Base-by-base conservation (phyloP, 2,888 invertebrate genomes). In the Cryptocephalus primarius region DNA sequence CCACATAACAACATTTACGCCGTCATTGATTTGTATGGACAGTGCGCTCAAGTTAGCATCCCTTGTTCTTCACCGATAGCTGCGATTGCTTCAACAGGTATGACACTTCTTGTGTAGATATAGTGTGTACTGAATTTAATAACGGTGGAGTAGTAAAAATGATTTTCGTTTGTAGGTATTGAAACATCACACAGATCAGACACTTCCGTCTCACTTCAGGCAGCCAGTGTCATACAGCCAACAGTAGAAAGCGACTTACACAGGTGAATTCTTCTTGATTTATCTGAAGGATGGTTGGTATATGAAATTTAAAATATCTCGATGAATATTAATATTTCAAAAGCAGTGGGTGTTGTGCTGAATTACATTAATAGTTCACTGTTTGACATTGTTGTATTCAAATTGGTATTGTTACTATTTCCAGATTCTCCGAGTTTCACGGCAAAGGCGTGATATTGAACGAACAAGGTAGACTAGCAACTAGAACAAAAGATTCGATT, bases 1-100 rank as follows among this genome's bases (percentile, higher is more conserved):
- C 78, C 87, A 4, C 84, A 86, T 49, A 22, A 42, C 11, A 88
- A 84, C 67, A 82, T 94, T 45, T 95, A 88, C 72, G 93, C 92
- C 2, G 92, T 95, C n/a, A 83, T 95, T 43, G 94, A 95, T 73
- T 74, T 95, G 44, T 94, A 93, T 63, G 94, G 94, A 1, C 91
- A 91, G 65, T 95, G 95, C 69, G 89, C 92, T 1, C 91, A 94
- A 77, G 93, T 92, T 12, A 80, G 73, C 53, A 67, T 67, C 43
- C 65, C 66, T 6, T 67, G 68, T 48, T 62, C 60, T 14, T 65
- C 68, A 2, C 68, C 70, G 3, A 45, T 65, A 14, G 63, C 60
- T 11, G 72, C 39, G 47, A 53, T 49, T 33, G 45, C 50, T 1
- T 50, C 53, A 8, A 32, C 47, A 50, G 55, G 57, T 57, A 54